These are phyloP conservation scores for Autographa pulchrina DNA, from an alignment of 2,888 invertebrate genomes.

Conservation along the genomic window DNA sequence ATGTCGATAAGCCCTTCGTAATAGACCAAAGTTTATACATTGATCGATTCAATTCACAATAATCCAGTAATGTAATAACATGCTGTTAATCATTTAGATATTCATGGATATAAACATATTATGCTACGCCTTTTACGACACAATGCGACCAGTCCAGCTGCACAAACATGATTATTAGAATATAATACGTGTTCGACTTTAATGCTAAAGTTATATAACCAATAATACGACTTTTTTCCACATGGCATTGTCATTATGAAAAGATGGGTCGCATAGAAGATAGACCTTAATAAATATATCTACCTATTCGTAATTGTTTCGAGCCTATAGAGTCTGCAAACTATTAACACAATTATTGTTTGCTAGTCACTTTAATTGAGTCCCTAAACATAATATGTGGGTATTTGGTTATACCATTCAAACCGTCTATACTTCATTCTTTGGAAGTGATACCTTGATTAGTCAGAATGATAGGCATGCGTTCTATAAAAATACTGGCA, in stretches of 20 bases:
- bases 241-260: too few relatives aligned
- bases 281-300: too few relatives aligned
- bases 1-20: neutral
- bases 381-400: too few relatives aligned
- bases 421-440: too few relatives aligned
- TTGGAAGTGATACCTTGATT: neutral
- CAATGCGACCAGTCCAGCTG: slow-evolving; percentile 16
- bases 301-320: too few relatives aligned
- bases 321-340: too few relatives aligned
- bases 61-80: slow-evolving; percentile 6
- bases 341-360: too few relatives aligned
- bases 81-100: slow-evolving; percentile 20
- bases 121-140: slow-evolving; percentile 13
- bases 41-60: neutral
- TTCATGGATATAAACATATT: slow-evolving; percentile 11
- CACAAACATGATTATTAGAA: slow-evolving; percentile 11
- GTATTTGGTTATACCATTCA: too few relatives aligned
- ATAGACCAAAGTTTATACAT: neutral
- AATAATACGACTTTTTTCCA: neutral
- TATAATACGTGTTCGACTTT: neutral
- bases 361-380: too few relatives aligned
- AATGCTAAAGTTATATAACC: neutral
- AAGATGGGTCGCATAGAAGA: neutral
- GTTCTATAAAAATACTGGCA: neutral
- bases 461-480: neutral